A percentile compares a stretch with the other conserved stretches of the same genome.
phyloP scores from a whole-genome alignment of 2,113 vertebrate genomes.

The Taxidea taxus region DNA sequence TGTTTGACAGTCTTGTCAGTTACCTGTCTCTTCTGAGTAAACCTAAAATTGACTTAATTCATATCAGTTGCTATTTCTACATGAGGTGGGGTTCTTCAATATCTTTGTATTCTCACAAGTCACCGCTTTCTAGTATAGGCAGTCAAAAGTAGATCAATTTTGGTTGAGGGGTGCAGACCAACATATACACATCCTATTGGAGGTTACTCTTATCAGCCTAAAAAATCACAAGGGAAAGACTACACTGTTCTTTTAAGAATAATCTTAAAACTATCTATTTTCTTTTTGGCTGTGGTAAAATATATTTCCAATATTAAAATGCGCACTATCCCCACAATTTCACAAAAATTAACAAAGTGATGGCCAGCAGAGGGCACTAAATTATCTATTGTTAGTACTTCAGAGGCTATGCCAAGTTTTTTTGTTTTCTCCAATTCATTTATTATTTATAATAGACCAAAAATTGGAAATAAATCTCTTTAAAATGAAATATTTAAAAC shows the following conservation, averaged over 20 bases:
- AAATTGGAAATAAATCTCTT: background rate
- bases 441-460: background rate
- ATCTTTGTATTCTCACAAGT: background rate
- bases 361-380: conserved; percentile 27
- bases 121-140: background rate
- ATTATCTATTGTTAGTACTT: background rate
- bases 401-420: background rate
- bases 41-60: background rate
- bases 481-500: background rate
- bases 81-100: background rate
- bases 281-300: conserved; percentile 10
- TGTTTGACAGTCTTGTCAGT: background rate
- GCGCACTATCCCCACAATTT: background rate
- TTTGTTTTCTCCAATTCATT: background rate
- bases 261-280: background rate
- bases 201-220: background rate
- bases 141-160: background rate
- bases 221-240: background rate
- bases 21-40: background rate
- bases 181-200: background rate
- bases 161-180: background rate
- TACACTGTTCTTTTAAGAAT: background rate
- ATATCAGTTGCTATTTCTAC: background rate
- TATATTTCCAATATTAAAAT: conserved; percentile 15
- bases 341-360: conserved; percentile 19